Evolutionary conservation across 1,140 invertebrate species (phyloP).

Genomic region (Plutomurus gul): DNA sequence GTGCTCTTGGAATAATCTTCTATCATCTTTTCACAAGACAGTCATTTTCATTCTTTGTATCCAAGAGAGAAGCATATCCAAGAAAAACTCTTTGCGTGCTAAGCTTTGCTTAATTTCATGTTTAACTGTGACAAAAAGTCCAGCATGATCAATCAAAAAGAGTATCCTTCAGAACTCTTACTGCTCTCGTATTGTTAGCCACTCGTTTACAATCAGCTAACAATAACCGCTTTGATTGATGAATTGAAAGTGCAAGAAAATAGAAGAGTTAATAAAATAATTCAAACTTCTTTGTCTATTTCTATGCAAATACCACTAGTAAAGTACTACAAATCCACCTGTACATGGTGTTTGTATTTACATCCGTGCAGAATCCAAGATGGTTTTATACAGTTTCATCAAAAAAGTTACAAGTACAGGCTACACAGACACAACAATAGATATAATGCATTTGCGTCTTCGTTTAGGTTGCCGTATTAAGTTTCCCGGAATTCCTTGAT

Average conservation of each 20-base stretch:
- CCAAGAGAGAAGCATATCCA: too few species aligned
- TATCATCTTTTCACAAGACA: conserved; percentile 2
- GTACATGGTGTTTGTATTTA: too few species aligned
- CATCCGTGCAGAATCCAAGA: too few species aligned
- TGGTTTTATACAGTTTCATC: too few species aligned
- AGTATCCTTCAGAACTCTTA: conserved; percentile 6
- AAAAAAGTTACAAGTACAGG: too few species aligned
- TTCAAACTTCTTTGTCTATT: not conserved
- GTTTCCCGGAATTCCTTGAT: conserved; percentile 22
- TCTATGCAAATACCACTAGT: not conserved
- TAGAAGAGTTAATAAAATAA: not conserved
- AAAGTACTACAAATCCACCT: too few species aligned
- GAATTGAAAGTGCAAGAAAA: not conserved
- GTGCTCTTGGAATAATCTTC: not conserved
- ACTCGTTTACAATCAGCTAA: not conserved
- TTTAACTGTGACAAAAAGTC: not conserved
- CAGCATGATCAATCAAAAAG: conserved; percentile 2
- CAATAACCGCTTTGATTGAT: not conserved
- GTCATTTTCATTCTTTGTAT: not conserved
- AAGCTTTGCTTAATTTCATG: conserved; percentile 11
- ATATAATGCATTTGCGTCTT: not conserved
- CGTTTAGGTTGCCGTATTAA: not conserved
- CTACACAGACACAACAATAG: too few species aligned
- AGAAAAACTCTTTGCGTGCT: conserved; percentile 5
- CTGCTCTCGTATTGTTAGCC: not conserved